phyloP scores from a whole-genome alignment of 2,797 vertebrate genomes.

The Psittacula echo region DNA sequence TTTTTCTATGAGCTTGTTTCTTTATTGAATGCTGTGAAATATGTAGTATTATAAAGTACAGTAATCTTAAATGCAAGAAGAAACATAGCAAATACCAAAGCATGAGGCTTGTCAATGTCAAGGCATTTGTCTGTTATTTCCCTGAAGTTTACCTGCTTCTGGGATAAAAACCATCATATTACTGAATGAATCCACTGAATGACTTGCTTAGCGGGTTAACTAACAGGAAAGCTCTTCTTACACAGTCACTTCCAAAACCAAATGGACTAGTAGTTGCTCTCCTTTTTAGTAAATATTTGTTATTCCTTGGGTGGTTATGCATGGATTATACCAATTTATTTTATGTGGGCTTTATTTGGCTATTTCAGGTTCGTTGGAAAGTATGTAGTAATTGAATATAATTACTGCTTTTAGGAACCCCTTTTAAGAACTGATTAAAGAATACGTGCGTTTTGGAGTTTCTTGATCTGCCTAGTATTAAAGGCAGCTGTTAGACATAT shows the following conservation, averaged over 20 bases:
- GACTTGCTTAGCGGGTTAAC: neutral
- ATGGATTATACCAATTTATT: neutral
- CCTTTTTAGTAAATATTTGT: neutral
- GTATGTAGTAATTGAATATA: neutral
- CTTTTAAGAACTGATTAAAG: constrained; percentile 7
- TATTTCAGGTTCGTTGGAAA: neutral
- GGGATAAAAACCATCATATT: neutral
- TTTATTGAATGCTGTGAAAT: neutral
- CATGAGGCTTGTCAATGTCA: neutral
- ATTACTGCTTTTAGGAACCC: neutral
- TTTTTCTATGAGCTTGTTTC: neutral
- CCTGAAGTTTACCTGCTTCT: neutral
- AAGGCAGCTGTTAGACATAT: neutral
- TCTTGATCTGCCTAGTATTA: neutral
- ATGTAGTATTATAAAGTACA: neutral
- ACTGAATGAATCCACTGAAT: neutral
- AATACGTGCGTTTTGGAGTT: neutral
- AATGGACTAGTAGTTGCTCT: neutral
- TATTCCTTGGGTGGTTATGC: neutral
- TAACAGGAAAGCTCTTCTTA: neutral
- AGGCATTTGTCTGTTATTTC: neutral
- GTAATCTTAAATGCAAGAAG: neutral
- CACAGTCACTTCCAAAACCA: neutral
- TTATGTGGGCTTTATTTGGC: neutral
- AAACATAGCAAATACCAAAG: neutral